Percentiles rank a stretch among this genome's conserved stretches.
These are phyloP conservation scores for Lepidostoma basale DNA, from an alignment of 1,140 invertebrate genomes.

Conservation along the genomic window DNA sequence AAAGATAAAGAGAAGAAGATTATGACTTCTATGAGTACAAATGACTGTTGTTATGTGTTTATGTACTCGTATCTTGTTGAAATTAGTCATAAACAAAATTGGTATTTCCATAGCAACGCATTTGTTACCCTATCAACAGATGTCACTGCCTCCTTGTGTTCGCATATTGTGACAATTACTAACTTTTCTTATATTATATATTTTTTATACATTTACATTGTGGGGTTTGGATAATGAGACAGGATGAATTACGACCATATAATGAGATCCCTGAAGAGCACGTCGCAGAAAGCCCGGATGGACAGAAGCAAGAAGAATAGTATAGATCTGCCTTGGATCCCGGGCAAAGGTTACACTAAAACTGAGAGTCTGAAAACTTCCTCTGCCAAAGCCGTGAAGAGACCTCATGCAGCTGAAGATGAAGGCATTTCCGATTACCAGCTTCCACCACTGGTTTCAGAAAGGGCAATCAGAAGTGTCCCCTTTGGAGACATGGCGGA, in stretches of 20 bases:
- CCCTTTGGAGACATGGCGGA: slow-evolving; percentile 8
- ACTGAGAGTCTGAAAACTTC: neutral
- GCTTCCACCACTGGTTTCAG: slow-evolving; percentile 29
- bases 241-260: slow-evolving; percentile 13
- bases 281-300: neutral
- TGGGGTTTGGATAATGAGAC: neutral
- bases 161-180: neutral
- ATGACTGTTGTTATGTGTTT: too few species aligned
- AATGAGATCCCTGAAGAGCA: slow-evolving; percentile 2
- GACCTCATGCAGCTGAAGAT: neutral
- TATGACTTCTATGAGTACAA: too few species aligned
- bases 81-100: too few species aligned
- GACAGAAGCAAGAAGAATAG: neutral
- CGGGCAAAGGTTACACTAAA: slow-evolving; percentile 8
- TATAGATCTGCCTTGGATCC: slow-evolving; percentile 22
- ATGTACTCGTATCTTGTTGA: too few species aligned
- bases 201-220: neutral
- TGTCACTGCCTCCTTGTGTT: neutral
- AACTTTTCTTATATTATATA: neutral
- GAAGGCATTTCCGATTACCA: neutral
- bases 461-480: slow-evolving; percentile 19
- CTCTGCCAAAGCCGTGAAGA: neutral
- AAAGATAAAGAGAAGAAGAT: too few species aligned
- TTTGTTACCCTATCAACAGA: neutral
- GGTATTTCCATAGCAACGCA: neutral